Evolutionary conservation across 2,888 invertebrate species (phyloP).

Genomic region (Nymphalis urticae): DNA sequence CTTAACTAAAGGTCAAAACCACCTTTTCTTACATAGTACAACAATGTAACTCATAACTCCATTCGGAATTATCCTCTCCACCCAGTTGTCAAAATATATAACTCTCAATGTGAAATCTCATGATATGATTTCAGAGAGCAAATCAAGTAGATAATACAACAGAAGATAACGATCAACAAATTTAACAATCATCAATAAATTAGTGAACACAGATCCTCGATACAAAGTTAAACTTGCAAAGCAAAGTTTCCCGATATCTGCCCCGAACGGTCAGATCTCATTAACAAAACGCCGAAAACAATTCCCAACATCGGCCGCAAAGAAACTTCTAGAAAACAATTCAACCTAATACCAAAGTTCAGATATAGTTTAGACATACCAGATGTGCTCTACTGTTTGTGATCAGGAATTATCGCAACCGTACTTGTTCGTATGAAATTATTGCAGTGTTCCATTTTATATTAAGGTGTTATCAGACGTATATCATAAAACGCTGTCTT

Average conservation of each 20-base stretch:
- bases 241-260: slow-evolving; percentile 12
- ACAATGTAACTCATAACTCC: too few relatives aligned
- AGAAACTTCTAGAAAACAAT: slow-evolving; percentile 16
- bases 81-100: too few relatives aligned
- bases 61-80: too few relatives aligned
- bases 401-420: not conserved
- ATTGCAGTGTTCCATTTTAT: too few relatives aligned
- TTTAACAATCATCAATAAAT: slow-evolving; percentile 3
- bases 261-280: slow-evolving; percentile 17
- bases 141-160: too few relatives aligned
- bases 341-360: slow-evolving; percentile 11
- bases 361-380: slow-evolving; percentile 13
- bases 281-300: slow-evolving; percentile 26
- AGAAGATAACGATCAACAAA: not conserved
- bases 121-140: too few relatives aligned
- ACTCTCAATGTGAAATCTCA: too few relatives aligned
- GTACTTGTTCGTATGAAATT: not conserved
- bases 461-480: too few relatives aligned
- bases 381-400: slow-evolving; percentile 12
- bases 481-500: too few relatives aligned
- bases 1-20: too few relatives aligned
- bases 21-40: too few relatives aligned
- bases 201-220: not conserved
- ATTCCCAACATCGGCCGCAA: slow-evolving; percentile 9
- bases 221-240: slow-evolving; percentile 2